Base-by-base conservation (phyloP, 1,140 invertebrate species). In the Aphelinus certus region DNA sequence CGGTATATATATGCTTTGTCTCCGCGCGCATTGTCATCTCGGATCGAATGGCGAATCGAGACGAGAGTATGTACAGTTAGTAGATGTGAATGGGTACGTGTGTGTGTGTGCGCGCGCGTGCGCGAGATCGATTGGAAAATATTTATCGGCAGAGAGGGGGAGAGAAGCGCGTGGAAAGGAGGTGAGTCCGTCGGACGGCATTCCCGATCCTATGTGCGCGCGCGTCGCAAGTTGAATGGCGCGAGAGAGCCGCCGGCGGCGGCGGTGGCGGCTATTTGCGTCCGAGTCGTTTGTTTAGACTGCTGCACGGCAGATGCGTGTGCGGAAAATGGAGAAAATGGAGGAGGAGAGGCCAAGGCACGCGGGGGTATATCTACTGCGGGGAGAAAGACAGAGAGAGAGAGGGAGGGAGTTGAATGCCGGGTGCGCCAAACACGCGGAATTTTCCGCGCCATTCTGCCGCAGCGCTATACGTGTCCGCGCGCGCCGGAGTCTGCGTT, bases 251-350 rank as follows among this genome's bases (percentile, higher is more conserved):
- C 26, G n/a, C 26, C 7, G 26, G 56, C 5, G 3, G 26, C 2
- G 58, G 7, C 48, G 49, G 10, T 53, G 9, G 7, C 53, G 64
- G 63, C 26, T 67, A 73, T 67, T 73, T 67, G 67, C 71, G 71
- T 73, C 58, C 9, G 45, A 74, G 65, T 70, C 73, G 67, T 75
- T 75, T 70, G 73, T 79, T 79, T 75, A 75, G 73, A 73, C 68
- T 51, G 55, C n/a, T 42, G 26, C 49, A 67, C 48, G 63, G 70
- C 57, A 64, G 57, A 7, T 43, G 10, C 2, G 43, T 53, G 9
- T 55, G 47, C 53, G 62, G 62, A 71, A 73, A 76, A 79, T 56
- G 48, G 66, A 74, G 71, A 78, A 75, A 77, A 71, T 48, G 75
- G 67, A 67, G 47, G 10, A 61, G 26, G 26, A 26, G 26, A 26